Conservation (phyloP, 2,113 vertebrate species). For the Grus americana region DNA sequence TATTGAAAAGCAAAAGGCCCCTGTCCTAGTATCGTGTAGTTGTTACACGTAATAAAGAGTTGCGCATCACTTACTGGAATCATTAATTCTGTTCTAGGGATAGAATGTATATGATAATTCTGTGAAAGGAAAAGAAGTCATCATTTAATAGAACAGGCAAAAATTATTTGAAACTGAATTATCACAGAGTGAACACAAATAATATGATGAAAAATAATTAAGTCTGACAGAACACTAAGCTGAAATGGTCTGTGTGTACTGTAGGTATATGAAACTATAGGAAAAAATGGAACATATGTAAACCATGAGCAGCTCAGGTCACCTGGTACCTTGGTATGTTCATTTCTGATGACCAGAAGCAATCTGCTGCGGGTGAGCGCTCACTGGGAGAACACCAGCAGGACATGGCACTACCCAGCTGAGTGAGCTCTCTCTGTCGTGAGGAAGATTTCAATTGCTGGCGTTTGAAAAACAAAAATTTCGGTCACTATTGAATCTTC, state of each 20-base stretch:
- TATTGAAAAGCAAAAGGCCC: neutral
- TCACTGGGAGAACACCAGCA: neutral
- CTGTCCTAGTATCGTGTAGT: too few species aligned
- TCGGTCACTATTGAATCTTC: neutral
- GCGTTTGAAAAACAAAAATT: neutral
- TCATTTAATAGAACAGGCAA: neutral
- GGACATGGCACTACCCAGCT: neutral
- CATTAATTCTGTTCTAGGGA: neutral
- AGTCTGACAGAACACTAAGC: neutral
- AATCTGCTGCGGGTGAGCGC: neutral
- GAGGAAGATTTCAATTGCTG: neutral
- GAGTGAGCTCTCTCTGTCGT: neutral
- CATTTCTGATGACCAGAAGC: neutral
- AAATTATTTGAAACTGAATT: neutral
- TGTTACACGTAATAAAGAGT: neutral
- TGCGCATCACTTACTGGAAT: neutral
- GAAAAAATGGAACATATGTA: neutral
- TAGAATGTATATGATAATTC: neutral
- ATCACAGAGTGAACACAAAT: accelerated
- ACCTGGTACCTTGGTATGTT: neutral
- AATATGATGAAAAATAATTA: neutral
- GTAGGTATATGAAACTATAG: neutral
- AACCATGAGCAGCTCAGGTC: neutral
- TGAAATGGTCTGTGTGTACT: neutral
- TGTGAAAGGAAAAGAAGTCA: neutral